phyloP scores from a whole-genome alignment of 2,797 vertebrate species.

The Poeciliopsis presidionis region DNA sequence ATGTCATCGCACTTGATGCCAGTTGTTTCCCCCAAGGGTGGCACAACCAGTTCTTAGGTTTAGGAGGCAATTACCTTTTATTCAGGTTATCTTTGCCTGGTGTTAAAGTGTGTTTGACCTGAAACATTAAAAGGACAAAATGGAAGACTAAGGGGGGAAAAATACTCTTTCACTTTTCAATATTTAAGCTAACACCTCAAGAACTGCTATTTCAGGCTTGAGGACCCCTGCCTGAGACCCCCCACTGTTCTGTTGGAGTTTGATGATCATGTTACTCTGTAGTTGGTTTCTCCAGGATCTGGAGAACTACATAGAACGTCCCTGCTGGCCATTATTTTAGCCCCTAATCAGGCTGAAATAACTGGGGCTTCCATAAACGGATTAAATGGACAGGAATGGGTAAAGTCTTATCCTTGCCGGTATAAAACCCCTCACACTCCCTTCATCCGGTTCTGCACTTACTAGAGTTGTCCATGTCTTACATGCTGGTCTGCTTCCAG shows the following conservation, averaged over 20 bases:
- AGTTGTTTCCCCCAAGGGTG: not conserved
- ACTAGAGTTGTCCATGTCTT: conserved; percentile 14
- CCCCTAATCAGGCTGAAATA: conserved; percentile 20
- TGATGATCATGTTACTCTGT: conserved; percentile 40
- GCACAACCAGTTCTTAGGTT: not conserved
- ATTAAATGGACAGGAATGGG: conserved; percentile 29
- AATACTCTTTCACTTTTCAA: not conserved
- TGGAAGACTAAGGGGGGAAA: not conserved
- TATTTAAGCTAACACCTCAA: conserved; percentile 30
- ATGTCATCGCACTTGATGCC: not conserved
- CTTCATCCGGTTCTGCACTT: conserved; percentile 33
- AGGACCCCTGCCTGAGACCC: conserved; percentile 9
- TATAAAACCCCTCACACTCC: conserved; percentile 42
- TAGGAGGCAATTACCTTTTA: not conserved
- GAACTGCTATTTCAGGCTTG: conserved; percentile 31
- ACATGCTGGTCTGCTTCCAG: conserved; percentile 18
- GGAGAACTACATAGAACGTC: conserved; percentile 31
- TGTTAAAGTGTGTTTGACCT: not conserved
- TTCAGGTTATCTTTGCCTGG: not conserved
- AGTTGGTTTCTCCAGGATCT: conserved; percentile 24
- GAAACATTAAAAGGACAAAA: not conserved
- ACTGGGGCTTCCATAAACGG: conserved; percentile 14
- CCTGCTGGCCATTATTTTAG: conserved; percentile 36
- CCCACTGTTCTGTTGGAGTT: conserved; percentile 36
- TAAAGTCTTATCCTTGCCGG: conserved; percentile 24